Conservation (phyloP, 2,113 vertebrate genomes). For the Potamarius usumacintae region DNA sequence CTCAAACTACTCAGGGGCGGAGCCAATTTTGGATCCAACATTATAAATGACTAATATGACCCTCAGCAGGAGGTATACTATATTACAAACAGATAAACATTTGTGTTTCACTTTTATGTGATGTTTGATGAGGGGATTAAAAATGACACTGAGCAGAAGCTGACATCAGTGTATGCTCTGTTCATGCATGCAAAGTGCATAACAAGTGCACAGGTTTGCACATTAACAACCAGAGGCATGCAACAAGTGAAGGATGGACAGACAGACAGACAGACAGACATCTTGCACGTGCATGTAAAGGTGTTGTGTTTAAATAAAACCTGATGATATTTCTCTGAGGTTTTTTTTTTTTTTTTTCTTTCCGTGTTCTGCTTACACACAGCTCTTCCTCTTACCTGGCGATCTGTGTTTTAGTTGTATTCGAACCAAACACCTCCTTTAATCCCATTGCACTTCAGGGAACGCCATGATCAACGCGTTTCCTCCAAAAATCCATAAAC, state of each 20-base stretch:
- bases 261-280: no score
- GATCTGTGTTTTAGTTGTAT: constrained; percentile 29
- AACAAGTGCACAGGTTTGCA: not conserved
- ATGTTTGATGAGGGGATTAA: not conserved
- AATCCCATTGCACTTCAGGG: constrained; percentile 47
- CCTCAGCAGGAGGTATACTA: not conserved
- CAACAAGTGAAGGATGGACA: not conserved
- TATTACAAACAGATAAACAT: not conserved
- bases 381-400: constrained; percentile 47
- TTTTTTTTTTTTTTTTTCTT: no score
- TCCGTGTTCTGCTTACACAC: not conserved
- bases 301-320: no score
- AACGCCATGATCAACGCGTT: not conserved
- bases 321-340: not conserved
- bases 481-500: constrained; percentile 22
- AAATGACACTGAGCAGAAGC: not conserved
- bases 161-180: no score
- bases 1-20: not conserved
- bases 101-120: not conserved
- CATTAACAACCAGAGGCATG: not conserved
- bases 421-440: constrained; percentile 34
- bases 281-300: not conserved
- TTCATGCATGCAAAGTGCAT: not conserved
- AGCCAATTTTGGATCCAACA: not conserved
- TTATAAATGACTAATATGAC: not conserved